Percentiles rank a stretch among this genome's conserved stretches.
Conservation (phyloP, 2,888 invertebrate species). For the Caenorhabditis becei region DNA sequence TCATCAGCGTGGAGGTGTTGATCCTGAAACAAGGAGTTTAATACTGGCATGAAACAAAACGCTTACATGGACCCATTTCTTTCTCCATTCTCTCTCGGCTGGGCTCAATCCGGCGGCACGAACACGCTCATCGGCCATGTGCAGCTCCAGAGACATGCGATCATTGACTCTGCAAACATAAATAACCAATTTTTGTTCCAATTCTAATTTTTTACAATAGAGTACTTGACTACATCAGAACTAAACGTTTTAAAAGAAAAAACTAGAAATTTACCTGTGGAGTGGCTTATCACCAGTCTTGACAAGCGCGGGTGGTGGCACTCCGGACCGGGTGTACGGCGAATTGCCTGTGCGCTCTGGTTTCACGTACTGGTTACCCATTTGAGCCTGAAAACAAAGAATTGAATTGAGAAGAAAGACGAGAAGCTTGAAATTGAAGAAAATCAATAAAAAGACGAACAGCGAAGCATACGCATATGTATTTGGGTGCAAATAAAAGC, state of each 20-base stretch:
- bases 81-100: slow-evolving; percentile 81
- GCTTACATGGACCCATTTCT: slow-evolving; percentile 71
- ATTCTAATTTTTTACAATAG: too few relatives aligned
- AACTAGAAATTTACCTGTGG: slow-evolving; percentile 68
- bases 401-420: background rate
- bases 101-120: slow-evolving; percentile 78
- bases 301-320: slow-evolving; percentile 76
- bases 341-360: slow-evolving; percentile 77
- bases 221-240: background rate
- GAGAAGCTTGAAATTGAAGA: background rate
- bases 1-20: slow-evolving; percentile 81
- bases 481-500: background rate
- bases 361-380: slow-evolving; percentile 80
- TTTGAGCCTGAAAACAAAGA: slow-evolving; percentile 48
- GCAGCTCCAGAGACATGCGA: slow-evolving; percentile 80
- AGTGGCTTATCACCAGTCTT: slow-evolving; percentile 76
- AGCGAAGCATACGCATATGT: background rate
- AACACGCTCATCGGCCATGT: slow-evolving; percentile 78
- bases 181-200: slow-evolving; percentile 19
- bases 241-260: background rate
- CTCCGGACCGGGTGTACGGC: slow-evolving; percentile 80
- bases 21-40: slow-evolving; percentile 63
- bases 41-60: background rate
- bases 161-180: slow-evolving; percentile 74
- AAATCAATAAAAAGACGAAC: background rate